These are phyloP conservation scores for Altica lythri DNA, from an alignment of 2,888 invertebrate genomes.

Conservation along the genomic window DNA sequence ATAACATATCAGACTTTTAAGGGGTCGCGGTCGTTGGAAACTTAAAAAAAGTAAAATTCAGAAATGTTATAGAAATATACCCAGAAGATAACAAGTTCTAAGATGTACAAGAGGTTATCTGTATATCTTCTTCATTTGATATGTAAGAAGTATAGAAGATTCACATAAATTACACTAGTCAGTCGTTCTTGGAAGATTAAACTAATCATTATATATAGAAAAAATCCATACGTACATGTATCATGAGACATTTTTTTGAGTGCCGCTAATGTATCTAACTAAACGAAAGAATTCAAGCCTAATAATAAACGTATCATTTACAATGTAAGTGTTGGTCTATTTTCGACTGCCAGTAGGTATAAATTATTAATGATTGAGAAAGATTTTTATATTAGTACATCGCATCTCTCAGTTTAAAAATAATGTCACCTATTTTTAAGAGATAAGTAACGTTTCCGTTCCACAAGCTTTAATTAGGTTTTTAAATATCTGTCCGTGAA, in stretches of 20 bases:
- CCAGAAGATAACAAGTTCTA: no score
- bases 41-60: no score
- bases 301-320: constrained; percentile 25
- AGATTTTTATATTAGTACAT: constrained; percentile 34
- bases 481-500: constrained; percentile 6
- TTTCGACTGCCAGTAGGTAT: constrained; percentile 23
- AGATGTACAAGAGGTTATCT: no score
- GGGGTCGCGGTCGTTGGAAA: no score
- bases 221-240: no score
- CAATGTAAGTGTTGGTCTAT: constrained; percentile 27
- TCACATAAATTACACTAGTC: background rate
- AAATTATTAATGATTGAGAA: constrained; percentile 31
- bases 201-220: no score
- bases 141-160: no score
- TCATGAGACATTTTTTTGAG: background rate
- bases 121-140: no score
- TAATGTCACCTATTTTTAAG: constrained; percentile 33
- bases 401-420: constrained; percentile 27
- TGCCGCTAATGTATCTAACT: constrained; percentile 6
- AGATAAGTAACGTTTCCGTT: constrained; percentile 27
- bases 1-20: no score
- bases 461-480: constrained; percentile 17
- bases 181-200: background rate
- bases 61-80: no score
- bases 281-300: constrained; percentile 15